Conservation (phyloP, 2,888 invertebrate species). For the Unio pictorum region DNA sequence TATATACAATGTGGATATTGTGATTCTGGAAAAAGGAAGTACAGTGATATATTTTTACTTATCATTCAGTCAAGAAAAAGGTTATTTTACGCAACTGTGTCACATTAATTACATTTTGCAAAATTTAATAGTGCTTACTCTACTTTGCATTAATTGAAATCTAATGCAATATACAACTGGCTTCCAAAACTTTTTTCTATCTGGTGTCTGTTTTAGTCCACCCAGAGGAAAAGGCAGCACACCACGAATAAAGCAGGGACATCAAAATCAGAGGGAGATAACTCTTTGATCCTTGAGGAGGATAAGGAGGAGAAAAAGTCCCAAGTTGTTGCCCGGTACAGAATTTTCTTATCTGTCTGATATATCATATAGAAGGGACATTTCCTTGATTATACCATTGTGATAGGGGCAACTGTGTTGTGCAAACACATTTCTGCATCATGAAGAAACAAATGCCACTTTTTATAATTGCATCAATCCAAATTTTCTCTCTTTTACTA, state of each 20-base stretch:
- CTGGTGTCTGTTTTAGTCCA: constrained; percentile 7
- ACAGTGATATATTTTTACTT: no score
- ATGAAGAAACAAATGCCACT: no score
- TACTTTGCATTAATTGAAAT: no score
- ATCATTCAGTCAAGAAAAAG: no score
- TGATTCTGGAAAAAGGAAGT: no score
- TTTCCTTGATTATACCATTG: background rate
- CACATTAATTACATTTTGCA: no score
- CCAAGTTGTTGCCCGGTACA: constrained; percentile 30
- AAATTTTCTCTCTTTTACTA: no score
- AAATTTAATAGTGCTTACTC: no score
- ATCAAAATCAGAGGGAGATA: constrained; percentile 21
- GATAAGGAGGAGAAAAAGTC: constrained; percentile 32
- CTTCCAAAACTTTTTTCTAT: constrained; percentile 3
- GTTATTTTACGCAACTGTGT: no score
- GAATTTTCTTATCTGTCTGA: background rate
- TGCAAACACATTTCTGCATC: no score
- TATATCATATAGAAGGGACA: background rate
- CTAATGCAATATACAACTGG: background rate
- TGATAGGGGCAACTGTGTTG: no score
- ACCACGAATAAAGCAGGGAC: constrained; percentile 10
- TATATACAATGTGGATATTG: background rate
- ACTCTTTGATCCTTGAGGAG: constrained; percentile 49
- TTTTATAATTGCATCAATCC: no score
- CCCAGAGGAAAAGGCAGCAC: constrained; percentile 23